Percentiles rank a stretch among this genome's conserved stretches.
Evolutionary conservation across 2,888 invertebrate genomes (phyloP).

Genomic region (Julus scandinavius): DNA sequence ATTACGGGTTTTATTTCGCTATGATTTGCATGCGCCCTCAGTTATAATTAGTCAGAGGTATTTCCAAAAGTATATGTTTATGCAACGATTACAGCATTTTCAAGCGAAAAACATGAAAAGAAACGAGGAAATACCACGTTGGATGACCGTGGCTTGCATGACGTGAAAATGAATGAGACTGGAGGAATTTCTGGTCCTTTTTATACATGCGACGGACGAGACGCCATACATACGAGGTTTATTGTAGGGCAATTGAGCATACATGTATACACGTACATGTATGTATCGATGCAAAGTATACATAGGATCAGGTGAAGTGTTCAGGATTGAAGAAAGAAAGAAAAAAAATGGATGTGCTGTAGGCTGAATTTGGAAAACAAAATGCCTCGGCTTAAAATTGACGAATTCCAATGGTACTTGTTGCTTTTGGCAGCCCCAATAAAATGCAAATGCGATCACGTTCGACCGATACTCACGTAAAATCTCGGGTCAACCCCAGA

Average conservation of each 20-base stretch:
- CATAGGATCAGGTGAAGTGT: background rate
- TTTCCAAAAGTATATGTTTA: background rate
- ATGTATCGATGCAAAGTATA: background rate
- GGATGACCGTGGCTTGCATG: background rate
- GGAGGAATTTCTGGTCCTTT: background rate
- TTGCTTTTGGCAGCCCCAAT: constrained; percentile 38
- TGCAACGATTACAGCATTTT: constrained; percentile 1
- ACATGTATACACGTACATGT: background rate
- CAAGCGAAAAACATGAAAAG: background rate
- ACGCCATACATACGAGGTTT: background rate
- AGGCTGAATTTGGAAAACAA: background rate
- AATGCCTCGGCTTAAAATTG: background rate
- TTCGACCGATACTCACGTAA: background rate
- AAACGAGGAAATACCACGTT: background rate
- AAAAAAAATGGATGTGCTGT: background rate
- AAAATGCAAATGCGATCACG: constrained; percentile 39
- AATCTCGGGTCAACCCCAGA: constrained; percentile 14
- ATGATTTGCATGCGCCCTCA: background rate
- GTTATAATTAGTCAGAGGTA: background rate
- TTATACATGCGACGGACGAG: background rate
- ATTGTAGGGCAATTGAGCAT: background rate
- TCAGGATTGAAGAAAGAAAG: background rate
- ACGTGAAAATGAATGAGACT: background rate
- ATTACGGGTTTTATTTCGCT: background rate
- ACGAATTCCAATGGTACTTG: constrained; percentile 9